Evolutionary conservation across 2,888 invertebrate genomes (phyloP).

Genomic region (Limnephilus lunatus): DNA sequence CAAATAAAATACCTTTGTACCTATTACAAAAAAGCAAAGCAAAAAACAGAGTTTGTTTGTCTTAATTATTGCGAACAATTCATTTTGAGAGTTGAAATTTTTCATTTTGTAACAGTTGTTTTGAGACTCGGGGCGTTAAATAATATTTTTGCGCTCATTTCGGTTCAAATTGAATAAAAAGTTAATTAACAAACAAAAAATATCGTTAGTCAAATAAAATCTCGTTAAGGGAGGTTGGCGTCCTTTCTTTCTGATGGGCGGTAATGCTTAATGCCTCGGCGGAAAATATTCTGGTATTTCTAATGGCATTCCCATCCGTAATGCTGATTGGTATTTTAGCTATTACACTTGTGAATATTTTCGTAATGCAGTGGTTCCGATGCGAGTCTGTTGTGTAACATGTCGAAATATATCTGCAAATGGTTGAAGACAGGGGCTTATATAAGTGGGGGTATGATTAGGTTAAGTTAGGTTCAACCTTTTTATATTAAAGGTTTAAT

Average conservation of each 20-base stretch:
- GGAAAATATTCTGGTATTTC: background rate
- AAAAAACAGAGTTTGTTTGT: background rate
- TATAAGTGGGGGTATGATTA: too few species aligned
- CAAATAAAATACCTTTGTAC: background rate
- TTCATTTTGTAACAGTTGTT: background rate
- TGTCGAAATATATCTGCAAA: background rate
- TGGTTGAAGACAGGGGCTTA: too few species aligned
- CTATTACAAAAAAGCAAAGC: background rate
- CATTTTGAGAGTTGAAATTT: background rate
- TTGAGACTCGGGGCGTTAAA: background rate
- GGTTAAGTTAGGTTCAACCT: too few species aligned
- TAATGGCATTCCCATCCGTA: background rate
- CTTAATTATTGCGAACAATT: background rate
- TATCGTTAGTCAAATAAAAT: conserved; percentile 20
- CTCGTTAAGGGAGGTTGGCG: conserved; percentile 45
- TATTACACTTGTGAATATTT: too few species aligned
- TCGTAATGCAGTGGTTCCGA: too few species aligned
- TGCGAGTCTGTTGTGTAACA: background rate
- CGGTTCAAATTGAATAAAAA: background rate
- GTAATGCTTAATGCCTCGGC: background rate
- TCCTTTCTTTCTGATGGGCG: background rate
- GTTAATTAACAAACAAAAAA: background rate
- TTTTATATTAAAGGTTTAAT: too few species aligned
- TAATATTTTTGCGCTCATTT: background rate
- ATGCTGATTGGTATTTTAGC: background rate